Evolutionary conservation across 2,113 vertebrate genomes (phyloP), one percentile per base, ranked within the genome.

Genomic region (Geococcyx californianus): DNA sequence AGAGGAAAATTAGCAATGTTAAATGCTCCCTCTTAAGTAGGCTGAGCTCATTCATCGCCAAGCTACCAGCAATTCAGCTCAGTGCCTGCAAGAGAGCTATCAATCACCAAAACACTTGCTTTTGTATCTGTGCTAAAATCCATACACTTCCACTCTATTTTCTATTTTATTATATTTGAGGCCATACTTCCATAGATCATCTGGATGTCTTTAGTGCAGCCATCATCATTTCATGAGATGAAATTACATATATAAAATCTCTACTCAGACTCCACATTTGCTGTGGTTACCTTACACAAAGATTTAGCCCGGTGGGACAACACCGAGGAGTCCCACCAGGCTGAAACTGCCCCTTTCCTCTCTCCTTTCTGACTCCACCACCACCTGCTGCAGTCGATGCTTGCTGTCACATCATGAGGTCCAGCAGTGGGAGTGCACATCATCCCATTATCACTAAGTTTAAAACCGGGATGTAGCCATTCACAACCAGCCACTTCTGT

Each of bases 51-150:
- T 66, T 70, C 76, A 33, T 10, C 72, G 88, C 91, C 79, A 78
- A 78, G 83, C 76, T 72, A 52, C 52, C 38, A 52, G 81, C 87
- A 83, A 34, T 76, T 72, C 58, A 80, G 76, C 54, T 88, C 95
- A 72, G 24, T 26, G 86, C 64, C 85, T 95, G 81, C 36, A n/a
- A 55, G 79, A 73, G 84, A 89, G 75, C 70, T 84, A 92, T 90
- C 55, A 84, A 66, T 85, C 89, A 88, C 58, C 40, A 38, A 47
- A 59, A 29, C 60, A 68, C 89, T 84, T 84, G 51, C 86, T 80
- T 79, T 89, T 73, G 73, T 84, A 87, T 89, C 93, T 75, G 79
- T 67, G 81, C 88, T 93, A 73, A 77, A 95, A 84, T 66, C 91
- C 86, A 82, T 56, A 56, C 8, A 75, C 88, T 86, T 93, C 76